phyloP scores from a whole-genome alignment of 1,140 invertebrate genomes.

The Conus betulinus region DNA sequence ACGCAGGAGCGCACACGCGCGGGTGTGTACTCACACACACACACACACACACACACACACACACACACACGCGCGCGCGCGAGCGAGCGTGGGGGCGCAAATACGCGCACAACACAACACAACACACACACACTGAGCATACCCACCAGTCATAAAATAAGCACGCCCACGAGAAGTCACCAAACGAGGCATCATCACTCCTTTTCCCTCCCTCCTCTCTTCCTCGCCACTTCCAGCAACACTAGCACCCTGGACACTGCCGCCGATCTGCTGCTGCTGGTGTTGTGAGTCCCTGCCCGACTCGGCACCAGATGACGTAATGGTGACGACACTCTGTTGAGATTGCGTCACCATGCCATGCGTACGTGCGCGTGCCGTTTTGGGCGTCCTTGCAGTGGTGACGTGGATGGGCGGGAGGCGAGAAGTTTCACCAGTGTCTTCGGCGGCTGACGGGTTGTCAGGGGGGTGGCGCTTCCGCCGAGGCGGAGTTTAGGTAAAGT shows the following conservation, averaged over 20 bases:
- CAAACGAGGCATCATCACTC: conserved; percentile 1
- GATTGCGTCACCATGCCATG: neutral
- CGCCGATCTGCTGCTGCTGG: neutral
- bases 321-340: neutral
- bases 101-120: no score
- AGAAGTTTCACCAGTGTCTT: neutral
- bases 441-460: neutral
- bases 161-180: conserved; percentile 21
- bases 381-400: neutral
- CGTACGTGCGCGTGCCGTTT: neutral
- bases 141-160: conserved; percentile 22
- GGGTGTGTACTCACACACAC: no score
- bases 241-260: no score
- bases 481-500: neutral
- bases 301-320: neutral
- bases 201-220: neutral
- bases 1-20: no score
- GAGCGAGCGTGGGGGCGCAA: no score
- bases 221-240: neutral
- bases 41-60: no score
- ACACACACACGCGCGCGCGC: no score
- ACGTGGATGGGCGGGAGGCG: neutral
- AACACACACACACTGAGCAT: neutral
- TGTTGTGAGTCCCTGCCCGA: neutral
- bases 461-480: neutral